Conservation (phyloP, 1,140 invertebrate species). For the Drosophila persimilis region DNA sequence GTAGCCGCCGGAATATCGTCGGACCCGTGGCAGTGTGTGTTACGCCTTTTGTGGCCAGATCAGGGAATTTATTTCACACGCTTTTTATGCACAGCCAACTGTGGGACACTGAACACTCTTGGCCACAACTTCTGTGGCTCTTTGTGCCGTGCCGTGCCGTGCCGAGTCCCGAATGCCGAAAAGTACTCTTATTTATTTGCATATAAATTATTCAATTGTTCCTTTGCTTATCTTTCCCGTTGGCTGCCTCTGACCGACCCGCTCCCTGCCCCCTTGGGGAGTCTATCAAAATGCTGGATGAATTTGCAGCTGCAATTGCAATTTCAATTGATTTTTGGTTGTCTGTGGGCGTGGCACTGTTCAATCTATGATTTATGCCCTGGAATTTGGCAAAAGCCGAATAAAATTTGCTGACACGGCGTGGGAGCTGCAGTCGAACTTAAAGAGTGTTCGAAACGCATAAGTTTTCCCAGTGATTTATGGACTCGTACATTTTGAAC, state of each 20-base stretch:
- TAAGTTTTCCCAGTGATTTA: not conserved
- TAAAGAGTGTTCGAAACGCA: conserved; percentile 7
- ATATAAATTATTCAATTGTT: conserved; percentile 81
- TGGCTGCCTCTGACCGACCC: conserved; percentile 36
- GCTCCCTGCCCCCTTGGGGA: conserved; percentile 18
- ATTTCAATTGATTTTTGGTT: conserved; percentile 62
- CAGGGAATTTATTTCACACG: conserved; percentile 69
- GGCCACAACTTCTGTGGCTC: conserved; percentile 19
- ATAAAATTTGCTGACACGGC: conserved; percentile 21
- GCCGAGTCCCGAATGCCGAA: conserved; percentile 47
- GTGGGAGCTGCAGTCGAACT: not conserved
- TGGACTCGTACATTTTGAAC: not conserved
- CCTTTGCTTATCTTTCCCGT: conserved; percentile 67
- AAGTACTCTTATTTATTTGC: conserved; percentile 79
- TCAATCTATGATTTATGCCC: conserved; percentile 67
- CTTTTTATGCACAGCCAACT: conserved; percentile 31
- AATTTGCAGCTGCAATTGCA: conserved; percentile 68
- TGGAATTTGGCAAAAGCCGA: conserved; percentile 50
- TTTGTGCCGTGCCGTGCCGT: conserved; percentile 25
- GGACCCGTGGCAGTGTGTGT: conserved; percentile 39
- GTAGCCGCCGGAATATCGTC: conserved; percentile 11
- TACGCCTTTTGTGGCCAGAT: conserved; percentile 72
- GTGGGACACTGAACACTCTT: too few species aligned
- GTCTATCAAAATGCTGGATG: conserved; percentile 71
- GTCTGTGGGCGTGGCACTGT: conserved; percentile 55